These are phyloP conservation scores for Volucella bombylans DNA, from an alignment of 2,888 invertebrate species.

Conservation along the genomic window DNA sequence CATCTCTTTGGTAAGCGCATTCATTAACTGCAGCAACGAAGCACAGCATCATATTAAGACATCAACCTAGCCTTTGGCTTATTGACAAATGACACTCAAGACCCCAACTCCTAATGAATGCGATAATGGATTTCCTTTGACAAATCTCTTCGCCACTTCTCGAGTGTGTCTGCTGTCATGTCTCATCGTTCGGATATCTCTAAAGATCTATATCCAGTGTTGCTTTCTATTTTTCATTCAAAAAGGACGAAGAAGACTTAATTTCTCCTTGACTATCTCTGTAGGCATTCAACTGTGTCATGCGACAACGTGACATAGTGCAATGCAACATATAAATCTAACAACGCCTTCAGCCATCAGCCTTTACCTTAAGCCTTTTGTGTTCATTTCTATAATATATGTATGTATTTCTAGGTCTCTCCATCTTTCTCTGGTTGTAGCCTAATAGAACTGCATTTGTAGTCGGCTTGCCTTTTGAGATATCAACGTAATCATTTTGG, in stretches of 20 bases:
- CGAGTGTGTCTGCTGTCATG: not conserved
- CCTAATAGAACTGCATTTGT: too few species aligned
- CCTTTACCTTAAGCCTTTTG: too few species aligned
- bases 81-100: not conserved
- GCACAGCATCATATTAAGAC: not conserved
- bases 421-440: too few species aligned
- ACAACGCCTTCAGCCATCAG: slow-evolving; percentile 17
- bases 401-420: not conserved
- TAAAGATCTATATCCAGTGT: not conserved
- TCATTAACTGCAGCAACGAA: too few species aligned
- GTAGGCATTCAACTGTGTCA: slow-evolving; percentile 40
- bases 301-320: slow-evolving; percentile 37
- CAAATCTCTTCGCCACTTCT: slow-evolving; percentile 8
- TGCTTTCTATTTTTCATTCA: slow-evolving; percentile 2
- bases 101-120: slow-evolving; percentile 22
- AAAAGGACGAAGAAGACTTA: slow-evolving; percentile 13
- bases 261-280: not conserved
- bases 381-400: slow-evolving; percentile 22
- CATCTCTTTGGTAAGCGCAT: too few species aligned
- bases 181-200: not conserved
- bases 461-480: slow-evolving; percentile 48
- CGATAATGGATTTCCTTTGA: slow-evolving; percentile 35
- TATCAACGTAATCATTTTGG: slow-evolving; percentile 44
- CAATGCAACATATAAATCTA: slow-evolving; percentile 45
- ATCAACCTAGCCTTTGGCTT: not conserved